These are phyloP conservation scores for Takifugu flavidus DNA, from an alignment of 2,113 vertebrate genomes.

Conservation along the genomic window DNA sequence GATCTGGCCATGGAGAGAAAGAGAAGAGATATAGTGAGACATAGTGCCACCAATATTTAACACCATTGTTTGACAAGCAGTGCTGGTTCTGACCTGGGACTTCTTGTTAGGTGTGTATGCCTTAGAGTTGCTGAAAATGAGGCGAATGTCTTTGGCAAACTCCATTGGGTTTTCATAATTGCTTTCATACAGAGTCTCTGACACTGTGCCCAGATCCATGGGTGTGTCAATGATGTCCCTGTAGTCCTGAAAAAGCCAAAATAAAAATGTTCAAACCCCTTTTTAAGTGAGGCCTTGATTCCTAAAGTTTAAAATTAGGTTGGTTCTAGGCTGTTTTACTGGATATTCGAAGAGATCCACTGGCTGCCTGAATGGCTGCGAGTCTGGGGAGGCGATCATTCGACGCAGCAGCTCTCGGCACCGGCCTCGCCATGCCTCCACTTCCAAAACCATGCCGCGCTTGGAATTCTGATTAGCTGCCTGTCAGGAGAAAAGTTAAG, in stretches of 20 bases:
- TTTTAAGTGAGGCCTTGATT: not conserved
- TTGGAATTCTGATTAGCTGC: conserved; percentile 33
- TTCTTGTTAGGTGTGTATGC: conserved; percentile 98
- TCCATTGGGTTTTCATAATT: conserved; percentile 93
- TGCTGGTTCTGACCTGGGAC: conserved; percentile 80
- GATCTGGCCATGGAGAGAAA: conserved; percentile 75
- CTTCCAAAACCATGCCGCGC: conserved; percentile 70
- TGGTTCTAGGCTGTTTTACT: conserved; percentile 60
- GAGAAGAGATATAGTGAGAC: rapidly evolving
- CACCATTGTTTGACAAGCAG: not conserved
- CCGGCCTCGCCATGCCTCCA: conserved; percentile 82
- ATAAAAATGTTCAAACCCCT: not conserved
- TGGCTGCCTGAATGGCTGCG: conserved; percentile 88
- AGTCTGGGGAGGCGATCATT: conserved; percentile 87
- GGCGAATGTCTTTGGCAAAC: conserved; percentile 92
- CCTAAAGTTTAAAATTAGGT: not conserved
- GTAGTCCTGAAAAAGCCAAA: conserved; percentile 78
- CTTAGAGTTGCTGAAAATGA: conserved; percentile 98
- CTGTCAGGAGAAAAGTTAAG: conserved; percentile 20
- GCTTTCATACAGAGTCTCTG: conserved; percentile 84
- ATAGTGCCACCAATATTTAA: not conserved
- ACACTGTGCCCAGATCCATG: conserved; percentile 94
- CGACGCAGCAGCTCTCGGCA: conserved; percentile 86
- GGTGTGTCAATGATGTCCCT: conserved; percentile 90
- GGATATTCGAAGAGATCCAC: conserved; percentile 87